These are phyloP conservation scores for Oncopodura yosiiana DNA, from an alignment of 1,140 invertebrate species.

Conservation along the genomic window DNA sequence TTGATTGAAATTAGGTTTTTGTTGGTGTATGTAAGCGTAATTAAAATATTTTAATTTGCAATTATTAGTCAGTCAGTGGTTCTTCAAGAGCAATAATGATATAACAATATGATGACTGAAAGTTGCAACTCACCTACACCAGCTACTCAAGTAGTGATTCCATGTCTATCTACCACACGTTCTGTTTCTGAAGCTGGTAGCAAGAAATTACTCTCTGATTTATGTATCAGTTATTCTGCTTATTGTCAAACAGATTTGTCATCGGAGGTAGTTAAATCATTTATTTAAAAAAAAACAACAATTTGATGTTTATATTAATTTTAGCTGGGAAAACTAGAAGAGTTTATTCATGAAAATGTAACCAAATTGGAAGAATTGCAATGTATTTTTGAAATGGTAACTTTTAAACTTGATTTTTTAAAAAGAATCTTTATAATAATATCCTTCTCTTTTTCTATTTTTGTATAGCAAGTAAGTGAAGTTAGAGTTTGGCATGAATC, in stretches of 20 bases:
- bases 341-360: constrained; percentile 21
- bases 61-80: too few species aligned
- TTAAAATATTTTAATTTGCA: not conserved
- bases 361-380: constrained; percentile 26
- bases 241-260: constrained; percentile 20
- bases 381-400: constrained; percentile 29
- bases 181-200: constrained; percentile 2
- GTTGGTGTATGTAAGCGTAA: not conserved
- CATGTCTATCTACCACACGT: not conserved
- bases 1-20: too few species aligned
- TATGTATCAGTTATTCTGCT: constrained; percentile 12
- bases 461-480: constrained; percentile 20
- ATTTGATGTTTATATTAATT: not conserved
- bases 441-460: not conserved
- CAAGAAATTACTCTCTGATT: constrained; percentile 5
- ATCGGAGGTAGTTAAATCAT: not conserved
- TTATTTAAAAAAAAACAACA: not conserved
- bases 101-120: not conserved
- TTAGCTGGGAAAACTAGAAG: constrained; percentile 18
- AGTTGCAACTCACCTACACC: not conserved
- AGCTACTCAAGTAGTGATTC: too few species aligned
- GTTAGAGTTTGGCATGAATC: constrained; percentile 18
- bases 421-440: not conserved
- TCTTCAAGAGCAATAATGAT: too few species aligned
- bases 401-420: not conserved